A percentile compares a stretch with the other conserved stretches of the same genome.
Conservation (phyloP, 2,888 invertebrate genomes). For the Lomographa bimaculata region DNA sequence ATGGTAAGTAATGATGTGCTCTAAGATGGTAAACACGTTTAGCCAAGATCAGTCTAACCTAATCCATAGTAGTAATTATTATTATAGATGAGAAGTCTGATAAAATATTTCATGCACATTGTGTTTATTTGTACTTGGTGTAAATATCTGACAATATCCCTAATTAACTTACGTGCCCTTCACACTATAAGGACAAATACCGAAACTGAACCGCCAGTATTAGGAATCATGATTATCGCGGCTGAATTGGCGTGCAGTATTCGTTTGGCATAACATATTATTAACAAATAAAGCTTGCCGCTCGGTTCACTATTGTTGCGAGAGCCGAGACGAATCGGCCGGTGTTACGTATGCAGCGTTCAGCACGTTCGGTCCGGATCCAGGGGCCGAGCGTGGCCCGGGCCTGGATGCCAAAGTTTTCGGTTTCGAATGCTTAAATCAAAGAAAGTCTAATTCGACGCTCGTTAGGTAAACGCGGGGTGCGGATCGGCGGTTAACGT, state of each 20-base stretch:
- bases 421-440: constrained; percentile 50
- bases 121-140: too few relatives aligned
- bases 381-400: too few relatives aligned
- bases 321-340: constrained; percentile 57
- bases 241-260: constrained; percentile 67
- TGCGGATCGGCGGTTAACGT: constrained; percentile 33
- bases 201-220: constrained; percentile 22
- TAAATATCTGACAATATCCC: too few relatives aligned
- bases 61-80: too few relatives aligned
- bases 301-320: constrained; percentile 57
- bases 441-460: constrained; percentile 56
- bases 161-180: constrained; percentile 6
- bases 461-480: constrained; percentile 55
- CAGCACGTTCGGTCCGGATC: constrained; percentile 37
- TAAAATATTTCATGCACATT: too few relatives aligned
- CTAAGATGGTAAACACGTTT: too few relatives aligned
- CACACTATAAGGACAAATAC: constrained; percentile 11
- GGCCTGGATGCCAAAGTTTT: constrained; percentile 30
- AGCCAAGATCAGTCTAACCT: too few relatives aligned
- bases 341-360: constrained; percentile 58
- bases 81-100: too few relatives aligned
- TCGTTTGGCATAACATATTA: constrained; percentile 69
- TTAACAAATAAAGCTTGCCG: constrained; percentile 74
- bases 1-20: too few relatives aligned
- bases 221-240: constrained; percentile 46